Evolutionary conservation across 2,113 vertebrate genomes (phyloP).

Genomic region (Glareola pratincola): DNA sequence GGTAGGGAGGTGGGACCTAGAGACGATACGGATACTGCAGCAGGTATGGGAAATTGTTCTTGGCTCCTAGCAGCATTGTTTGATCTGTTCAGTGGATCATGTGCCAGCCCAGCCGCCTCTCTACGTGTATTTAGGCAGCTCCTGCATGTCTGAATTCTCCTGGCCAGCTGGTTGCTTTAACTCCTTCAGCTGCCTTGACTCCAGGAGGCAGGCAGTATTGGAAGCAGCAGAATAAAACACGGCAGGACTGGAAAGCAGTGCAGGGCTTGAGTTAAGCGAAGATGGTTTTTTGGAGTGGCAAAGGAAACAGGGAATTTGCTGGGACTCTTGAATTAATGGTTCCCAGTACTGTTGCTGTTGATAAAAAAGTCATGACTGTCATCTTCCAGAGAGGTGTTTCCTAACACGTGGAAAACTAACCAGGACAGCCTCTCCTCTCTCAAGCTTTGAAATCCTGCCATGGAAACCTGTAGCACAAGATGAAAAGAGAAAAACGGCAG

Average conservation of each 20-base stretch:
- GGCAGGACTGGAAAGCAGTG: neutral
- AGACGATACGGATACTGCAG: neutral
- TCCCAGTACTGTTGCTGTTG: neutral
- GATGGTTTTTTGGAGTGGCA: neutral
- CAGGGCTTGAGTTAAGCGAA: neutral
- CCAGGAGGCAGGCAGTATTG: neutral
- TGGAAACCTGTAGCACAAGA: neutral
- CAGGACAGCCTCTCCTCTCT: neutral
- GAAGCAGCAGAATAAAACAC: neutral
- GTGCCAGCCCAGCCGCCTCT: conserved; percentile 46
- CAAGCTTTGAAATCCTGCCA: neutral
- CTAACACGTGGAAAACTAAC: neutral
- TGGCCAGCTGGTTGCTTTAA: conserved; percentile 29
- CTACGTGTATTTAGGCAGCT: conserved; percentile 50
- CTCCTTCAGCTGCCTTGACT: neutral
- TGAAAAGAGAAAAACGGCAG: neutral
- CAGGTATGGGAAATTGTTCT: conserved; percentile 49
- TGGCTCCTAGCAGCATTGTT: conserved; percentile 51
- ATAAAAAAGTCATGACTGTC: neutral
- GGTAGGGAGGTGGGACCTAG: neutral
- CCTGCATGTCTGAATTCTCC: conserved; percentile 35
- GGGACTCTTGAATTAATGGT: neutral
- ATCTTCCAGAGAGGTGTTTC: neutral
- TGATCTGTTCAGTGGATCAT: conserved; percentile 44
- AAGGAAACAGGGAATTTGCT: neutral